These are phyloP conservation scores for Diglossa cyanea DNA, from an alignment of 2,797 vertebrate species.

Conservation along the genomic window DNA sequence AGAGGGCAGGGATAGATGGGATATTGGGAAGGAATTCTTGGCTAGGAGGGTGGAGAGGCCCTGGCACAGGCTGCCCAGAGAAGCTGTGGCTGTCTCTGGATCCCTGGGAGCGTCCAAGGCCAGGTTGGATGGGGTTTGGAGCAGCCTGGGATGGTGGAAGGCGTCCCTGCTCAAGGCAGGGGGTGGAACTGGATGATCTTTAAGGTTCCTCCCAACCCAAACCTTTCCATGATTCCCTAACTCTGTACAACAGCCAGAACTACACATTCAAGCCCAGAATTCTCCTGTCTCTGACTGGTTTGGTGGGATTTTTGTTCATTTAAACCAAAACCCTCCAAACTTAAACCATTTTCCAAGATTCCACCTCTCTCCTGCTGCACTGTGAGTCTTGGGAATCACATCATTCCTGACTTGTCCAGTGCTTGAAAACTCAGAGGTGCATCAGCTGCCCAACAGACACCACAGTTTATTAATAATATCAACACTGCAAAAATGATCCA, in stretches of 20 bases:
- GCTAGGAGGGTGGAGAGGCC: accelerated
- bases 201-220: neutral
- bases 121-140: accelerated
- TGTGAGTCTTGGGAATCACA: neutral
- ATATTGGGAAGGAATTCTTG: accelerated
- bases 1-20: neutral
- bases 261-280: neutral
- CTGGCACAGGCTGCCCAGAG: accelerated
- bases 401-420: accelerated
- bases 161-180: neutral
- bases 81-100: neutral
- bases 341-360: accelerated
- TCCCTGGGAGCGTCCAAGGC: neutral
- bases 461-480: neutral
- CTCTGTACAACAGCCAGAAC: neutral
- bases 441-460: neutral
- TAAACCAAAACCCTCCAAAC: neutral
- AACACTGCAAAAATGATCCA: neutral
- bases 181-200: accelerated
- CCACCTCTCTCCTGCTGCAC: neutral
- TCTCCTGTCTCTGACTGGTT: neutral
- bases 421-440: neutral
- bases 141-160: accelerated
- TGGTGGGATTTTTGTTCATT: neutral
- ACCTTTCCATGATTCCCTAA: neutral